Conservation (phyloP, 2,888 invertebrate species). For the Epirrhoe alternata region DNA sequence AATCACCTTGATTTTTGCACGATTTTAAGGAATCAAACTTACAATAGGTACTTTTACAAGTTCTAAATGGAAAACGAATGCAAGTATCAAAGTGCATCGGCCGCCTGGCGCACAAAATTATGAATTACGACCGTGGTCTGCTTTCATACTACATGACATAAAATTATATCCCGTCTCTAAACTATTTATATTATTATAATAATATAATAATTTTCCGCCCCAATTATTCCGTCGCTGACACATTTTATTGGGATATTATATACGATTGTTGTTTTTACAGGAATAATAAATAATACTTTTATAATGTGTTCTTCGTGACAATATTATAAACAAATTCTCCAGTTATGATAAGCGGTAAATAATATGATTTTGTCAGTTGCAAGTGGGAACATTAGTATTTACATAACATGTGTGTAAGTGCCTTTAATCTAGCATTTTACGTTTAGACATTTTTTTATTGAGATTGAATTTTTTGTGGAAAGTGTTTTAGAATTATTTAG, state of each 20-base stretch:
- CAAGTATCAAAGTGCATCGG: constrained; percentile 64
- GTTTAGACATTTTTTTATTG: background rate
- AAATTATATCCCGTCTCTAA: constrained; percentile 78
- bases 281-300: constrained; percentile 70
- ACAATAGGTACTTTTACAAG: background rate
- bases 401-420: constrained; percentile 56
- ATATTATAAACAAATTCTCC: constrained; percentile 68
- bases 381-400: constrained; percentile 63
- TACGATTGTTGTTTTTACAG: constrained; percentile 76
- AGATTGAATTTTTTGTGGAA: too few species aligned
- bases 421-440: constrained; percentile 47
- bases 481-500: too few species aligned
- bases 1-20: too few species aligned
- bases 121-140: constrained; percentile 77
- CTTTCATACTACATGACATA: constrained; percentile 71
- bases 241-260: constrained; percentile 76
- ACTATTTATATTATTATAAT: constrained; percentile 84
- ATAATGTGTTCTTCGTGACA: constrained; percentile 63
- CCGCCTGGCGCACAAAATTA: constrained; percentile 60
- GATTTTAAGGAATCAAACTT: background rate
- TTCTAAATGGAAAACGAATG: constrained; percentile 40
- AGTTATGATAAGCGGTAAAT: constrained; percentile 55
- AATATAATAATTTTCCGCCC: constrained; percentile 82
- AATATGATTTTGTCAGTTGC: constrained; percentile 62
- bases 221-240: constrained; percentile 81